Conservation (phyloP, 2,888 invertebrate genomes). For the Pristionchus mayeri region DNA sequence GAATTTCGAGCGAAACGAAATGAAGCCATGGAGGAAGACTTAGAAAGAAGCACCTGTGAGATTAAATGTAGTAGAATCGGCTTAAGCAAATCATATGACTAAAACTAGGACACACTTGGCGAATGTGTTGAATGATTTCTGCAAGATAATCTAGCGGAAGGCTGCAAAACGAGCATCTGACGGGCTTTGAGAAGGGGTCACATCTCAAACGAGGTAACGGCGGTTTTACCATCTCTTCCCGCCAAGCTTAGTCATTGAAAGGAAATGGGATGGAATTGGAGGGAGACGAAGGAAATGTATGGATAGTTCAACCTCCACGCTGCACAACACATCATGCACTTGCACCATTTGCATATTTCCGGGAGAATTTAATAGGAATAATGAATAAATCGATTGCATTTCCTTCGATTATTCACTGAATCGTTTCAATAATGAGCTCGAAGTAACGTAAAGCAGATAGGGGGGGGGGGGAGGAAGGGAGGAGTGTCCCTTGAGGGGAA, state of each 20-base stretch:
- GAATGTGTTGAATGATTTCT: too few species aligned
- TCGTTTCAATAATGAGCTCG: conserved; percentile 12
- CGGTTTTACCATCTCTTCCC: neutral
- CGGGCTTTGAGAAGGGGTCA: neutral
- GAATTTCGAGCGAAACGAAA: neutral
- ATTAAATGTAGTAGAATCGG: too few species aligned
- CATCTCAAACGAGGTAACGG: neutral
- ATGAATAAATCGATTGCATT: too few species aligned
- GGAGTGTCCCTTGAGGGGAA: neutral
- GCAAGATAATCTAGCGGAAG: neutral
- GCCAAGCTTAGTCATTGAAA: conserved; percentile 16
- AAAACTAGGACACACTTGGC: too few species aligned
- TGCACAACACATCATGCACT: neutral
- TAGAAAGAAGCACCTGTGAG: too few species aligned
- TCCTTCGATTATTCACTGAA: neutral
- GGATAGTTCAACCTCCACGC: neutral
- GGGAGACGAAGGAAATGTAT: neutral
- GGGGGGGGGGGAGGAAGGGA: neutral
- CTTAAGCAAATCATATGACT: too few species aligned
- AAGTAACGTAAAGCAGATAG: neutral
- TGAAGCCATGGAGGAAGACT: neutral
- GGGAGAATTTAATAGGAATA: neutral
- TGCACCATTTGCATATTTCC: neutral
- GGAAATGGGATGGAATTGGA: neutral
- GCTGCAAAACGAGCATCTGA: neutral